phyloP scores from a whole-genome alignment of 2,888 invertebrate genomes.

The Acanthococcus lagerstroemiae region DNA sequence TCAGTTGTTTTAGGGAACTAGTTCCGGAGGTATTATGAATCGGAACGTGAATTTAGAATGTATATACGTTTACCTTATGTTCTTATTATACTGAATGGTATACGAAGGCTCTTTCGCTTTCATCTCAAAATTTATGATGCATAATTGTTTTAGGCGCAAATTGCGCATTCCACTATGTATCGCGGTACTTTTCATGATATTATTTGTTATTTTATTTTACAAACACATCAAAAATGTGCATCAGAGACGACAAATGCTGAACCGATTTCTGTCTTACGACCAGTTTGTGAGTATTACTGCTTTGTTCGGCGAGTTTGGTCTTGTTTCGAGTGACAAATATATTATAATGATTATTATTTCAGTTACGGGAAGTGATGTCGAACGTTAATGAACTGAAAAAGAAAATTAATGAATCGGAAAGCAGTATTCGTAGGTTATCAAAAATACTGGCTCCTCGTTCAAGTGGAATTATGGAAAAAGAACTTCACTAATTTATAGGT shows the following conservation, averaged over 20 bases:
- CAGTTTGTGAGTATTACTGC: not conserved
- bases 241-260: not conserved
- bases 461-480: not conserved
- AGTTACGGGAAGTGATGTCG: slow-evolving; percentile 10
- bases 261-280: not conserved
- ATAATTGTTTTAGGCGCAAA: not conserved
- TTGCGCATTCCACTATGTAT: not conserved
- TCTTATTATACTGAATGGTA: too few species aligned
- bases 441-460: not conserved
- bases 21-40: too few species aligned
- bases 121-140: too few species aligned
- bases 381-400: slow-evolving; percentile 18
- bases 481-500: not conserved
- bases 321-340: not conserved
- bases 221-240: not conserved
- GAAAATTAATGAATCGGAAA: slow-evolving; percentile 12
- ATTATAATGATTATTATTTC: not conserved
- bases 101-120: too few species aligned
- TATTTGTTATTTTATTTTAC: not conserved
- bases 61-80: too few species aligned
- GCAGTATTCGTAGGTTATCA: slow-evolving; percentile 9
- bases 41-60: too few species aligned
- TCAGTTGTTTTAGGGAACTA: too few species aligned
- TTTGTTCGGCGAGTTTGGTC: not conserved
- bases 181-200: not conserved